Evolutionary conservation across 2,888 invertebrate genomes (phyloP).

Genomic region (Catonia carolina): DNA sequence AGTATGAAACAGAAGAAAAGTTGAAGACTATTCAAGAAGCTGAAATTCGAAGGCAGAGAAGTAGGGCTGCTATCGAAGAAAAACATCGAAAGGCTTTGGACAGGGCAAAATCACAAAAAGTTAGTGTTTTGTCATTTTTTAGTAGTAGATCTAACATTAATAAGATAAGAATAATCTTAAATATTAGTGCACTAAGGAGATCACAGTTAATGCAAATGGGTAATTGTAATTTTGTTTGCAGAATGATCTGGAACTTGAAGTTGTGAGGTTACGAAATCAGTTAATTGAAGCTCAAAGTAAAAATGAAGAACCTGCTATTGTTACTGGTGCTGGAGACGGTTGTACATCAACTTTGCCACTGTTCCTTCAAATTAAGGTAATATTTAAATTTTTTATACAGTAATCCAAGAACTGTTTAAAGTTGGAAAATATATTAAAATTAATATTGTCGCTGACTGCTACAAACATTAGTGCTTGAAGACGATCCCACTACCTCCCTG

Average conservation of each 20-base stretch:
- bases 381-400: too few species aligned
- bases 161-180: too few species aligned
- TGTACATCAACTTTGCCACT: not conserved
- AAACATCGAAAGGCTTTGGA: conserved; percentile 7
- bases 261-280: not conserved
- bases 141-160: too few species aligned
- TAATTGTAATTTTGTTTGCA: too few species aligned
- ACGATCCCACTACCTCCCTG: too few species aligned
- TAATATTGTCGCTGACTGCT: too few species aligned
- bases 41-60: conserved; percentile 10
- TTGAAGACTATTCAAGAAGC: conserved; percentile 16
- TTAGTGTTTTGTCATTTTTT: not conserved
- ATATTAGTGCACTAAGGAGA: too few species aligned
- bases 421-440: too few species aligned
- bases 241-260: conserved; percentile 8
- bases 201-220: too few species aligned
- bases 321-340: not conserved
- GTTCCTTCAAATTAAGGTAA: conserved; percentile 5
- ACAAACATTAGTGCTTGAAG: too few species aligned
- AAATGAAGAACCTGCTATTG: not conserved
- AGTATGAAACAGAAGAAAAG: conserved; percentile 8
- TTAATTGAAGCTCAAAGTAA: not conserved
- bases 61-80: conserved; percentile 11
- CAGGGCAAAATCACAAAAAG: conserved; percentile 15
- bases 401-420: too few species aligned